Conservation (phyloP, 2,888 invertebrate species). For the Drosophila kanekoi region DNA sequence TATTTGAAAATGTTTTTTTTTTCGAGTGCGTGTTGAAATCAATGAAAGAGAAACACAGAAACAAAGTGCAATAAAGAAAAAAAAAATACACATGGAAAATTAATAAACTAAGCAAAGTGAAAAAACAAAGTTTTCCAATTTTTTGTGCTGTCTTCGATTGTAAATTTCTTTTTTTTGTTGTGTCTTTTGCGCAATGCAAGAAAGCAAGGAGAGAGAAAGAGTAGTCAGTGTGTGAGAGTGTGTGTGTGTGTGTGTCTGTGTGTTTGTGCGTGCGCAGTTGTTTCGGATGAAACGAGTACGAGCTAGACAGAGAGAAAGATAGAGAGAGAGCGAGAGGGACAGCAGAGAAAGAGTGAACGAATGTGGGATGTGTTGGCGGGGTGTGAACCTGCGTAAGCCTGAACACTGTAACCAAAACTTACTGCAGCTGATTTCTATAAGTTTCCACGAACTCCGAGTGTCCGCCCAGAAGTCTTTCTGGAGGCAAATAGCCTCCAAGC, state of each 20-base stretch:
- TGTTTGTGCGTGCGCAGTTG: constrained; percentile 55
- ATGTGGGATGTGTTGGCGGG: constrained; percentile 10
- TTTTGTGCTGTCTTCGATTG: constrained; percentile 32
- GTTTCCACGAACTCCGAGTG: not conserved
- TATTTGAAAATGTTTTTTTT: constrained; percentile 60
- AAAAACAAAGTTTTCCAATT: constrained; percentile 19
- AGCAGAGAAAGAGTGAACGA: not conserved
- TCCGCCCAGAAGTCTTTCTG: constrained; percentile 3
- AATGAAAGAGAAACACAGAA: constrained; percentile 38
- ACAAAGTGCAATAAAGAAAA: constrained; percentile 40
- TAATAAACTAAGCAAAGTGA: constrained; percentile 26
- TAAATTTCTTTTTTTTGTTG: constrained; percentile 21
- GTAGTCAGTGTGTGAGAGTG: not conserved
- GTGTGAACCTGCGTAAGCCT: constrained; percentile 40
- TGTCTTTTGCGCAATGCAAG: constrained; percentile 40
- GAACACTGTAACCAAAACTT: constrained; percentile 4
- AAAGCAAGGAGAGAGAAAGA: constrained; percentile 7
- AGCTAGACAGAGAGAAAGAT: not conserved
- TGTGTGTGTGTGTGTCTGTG: constrained; percentile 20
- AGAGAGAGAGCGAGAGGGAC: constrained; percentile 9
- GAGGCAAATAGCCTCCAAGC: too few species aligned
- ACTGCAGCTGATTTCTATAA: constrained; percentile 50
- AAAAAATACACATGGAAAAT: constrained; percentile 5
- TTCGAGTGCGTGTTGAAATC: constrained; percentile 63
- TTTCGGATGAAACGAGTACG: constrained; percentile 4